Evolutionary conservation across 2,888 invertebrate genomes (phyloP), one percentile per base, ranked within the genome.

Genomic region (Lasioglossum zephyrum): DNA sequence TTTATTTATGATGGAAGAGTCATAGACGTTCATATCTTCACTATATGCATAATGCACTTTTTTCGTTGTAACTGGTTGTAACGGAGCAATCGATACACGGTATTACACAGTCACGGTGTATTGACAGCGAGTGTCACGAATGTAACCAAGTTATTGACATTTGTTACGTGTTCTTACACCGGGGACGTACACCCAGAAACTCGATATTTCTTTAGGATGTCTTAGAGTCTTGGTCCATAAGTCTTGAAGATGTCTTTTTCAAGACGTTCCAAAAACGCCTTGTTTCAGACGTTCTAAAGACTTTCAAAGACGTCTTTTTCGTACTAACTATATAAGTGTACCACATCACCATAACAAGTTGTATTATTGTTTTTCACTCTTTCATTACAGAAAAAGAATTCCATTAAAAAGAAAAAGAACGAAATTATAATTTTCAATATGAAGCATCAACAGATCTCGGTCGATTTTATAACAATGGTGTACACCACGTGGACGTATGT

Each of bases 391-490:
- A 31, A 31, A 31, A 31, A 31, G 31, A 31, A 78, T 57, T 63
- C 73, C n/a, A 39, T 77, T 81, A 75, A 81, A 78, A 79, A 39
- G 70, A 75, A 81, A 78, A 79, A 39, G 2, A 31, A 31, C 31
- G 2, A 73, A 69, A 82, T 16, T 76, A 77, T 13, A 87, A 88
- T 81, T 76, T 26, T 81, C 81, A 72, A 79, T 77, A 97, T 97
- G 97, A 96, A 96, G 93, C 95, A 96, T 87, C 97, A 97, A 94
- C 96, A 97, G 96, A 97, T 97, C 0, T 96, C 96, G 39, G 97
- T 97, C 53, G 97, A 97, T 93, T 96, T 96, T 87, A 96, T 96
- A 96, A 96, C 96, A 85, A 97, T 97, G 97, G 94, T 96, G 0
- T 96, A 96, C 92, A 96, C 97, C 0, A 97, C 97, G 93, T 92